Percentiles rank a stretch among this genome's conserved stretches.
These are phyloP conservation scores for Drosophila ambigua DNA, from an alignment of 1,140 invertebrate species.

Conservation along the genomic window DNA sequence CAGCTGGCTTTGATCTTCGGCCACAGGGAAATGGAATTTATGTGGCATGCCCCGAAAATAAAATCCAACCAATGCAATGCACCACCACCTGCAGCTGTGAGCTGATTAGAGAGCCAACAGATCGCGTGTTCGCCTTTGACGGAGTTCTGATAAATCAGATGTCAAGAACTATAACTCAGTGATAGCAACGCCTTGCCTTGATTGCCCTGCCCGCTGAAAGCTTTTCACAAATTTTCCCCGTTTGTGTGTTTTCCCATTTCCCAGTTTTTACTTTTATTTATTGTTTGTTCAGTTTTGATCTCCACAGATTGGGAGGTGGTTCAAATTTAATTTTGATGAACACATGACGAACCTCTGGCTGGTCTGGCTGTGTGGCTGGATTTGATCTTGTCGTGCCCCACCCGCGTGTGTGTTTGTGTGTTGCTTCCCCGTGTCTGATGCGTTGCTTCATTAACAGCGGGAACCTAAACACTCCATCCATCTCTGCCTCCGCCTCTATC, in stretches of 20 bases:
- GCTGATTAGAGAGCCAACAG: constrained; percentile 43
- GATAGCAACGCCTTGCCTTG: constrained; percentile 9
- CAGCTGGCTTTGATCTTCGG: constrained; percentile 65
- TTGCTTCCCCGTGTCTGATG: constrained; percentile 8
- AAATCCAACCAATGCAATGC: constrained; percentile 26
- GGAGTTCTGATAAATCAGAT: constrained; percentile 62
- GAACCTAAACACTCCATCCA: constrained; percentile 25
- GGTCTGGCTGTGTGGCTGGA: constrained; percentile 1
- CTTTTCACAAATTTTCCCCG: constrained; percentile 36
- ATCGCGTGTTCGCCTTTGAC: constrained; percentile 8
- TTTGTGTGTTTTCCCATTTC: constrained; percentile 9
- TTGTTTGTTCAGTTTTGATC: constrained; percentile 61
- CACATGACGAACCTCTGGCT: constrained; percentile 37
- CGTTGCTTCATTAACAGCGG: constrained; percentile 51
- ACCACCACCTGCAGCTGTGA: constrained; percentile 61
- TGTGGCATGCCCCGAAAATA: constrained; percentile 64
- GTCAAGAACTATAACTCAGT: constrained; percentile 59
- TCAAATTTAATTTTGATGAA: constrained; percentile 34
- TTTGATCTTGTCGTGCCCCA: constrained; percentile 29
- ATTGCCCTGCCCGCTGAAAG: constrained; percentile 48
- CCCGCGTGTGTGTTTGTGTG: constrained; percentile 15
- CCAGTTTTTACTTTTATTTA: constrained; percentile 56
- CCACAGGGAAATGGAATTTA: constrained; percentile 62
- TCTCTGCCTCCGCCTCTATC: constrained; percentile 3
- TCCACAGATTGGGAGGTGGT: constrained; percentile 40